Evolutionary conservation across 2,888 invertebrate genomes (phyloP), one percentile per base, ranked within the genome.

Genomic region (Tanaodytes sp.): DNA sequence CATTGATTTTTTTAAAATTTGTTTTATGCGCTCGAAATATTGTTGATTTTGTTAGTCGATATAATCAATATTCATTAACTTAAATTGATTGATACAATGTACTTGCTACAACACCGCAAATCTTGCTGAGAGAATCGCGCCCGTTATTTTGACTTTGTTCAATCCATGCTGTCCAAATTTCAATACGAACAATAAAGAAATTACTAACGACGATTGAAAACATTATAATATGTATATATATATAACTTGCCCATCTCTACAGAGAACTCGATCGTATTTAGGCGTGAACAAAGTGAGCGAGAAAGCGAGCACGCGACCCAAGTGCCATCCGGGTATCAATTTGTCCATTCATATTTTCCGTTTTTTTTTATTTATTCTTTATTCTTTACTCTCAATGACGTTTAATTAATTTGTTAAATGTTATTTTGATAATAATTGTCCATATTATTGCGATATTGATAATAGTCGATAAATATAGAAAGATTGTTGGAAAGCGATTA

Each of bases 251-350:
- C 58, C 57, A 52, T 62, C 46, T 63, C 63, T 58, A 48, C 54
- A 63, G 63, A 68, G 54, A 68, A 63, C 52, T 36, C 58, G 59
- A 66, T 54, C 66, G 66, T 66, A 52, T 59, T 59, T 42, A 42
- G 48, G 36, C 42, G 27, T 49, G 39, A 68, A 31, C 62, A 57
- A 67, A 74, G 51, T 62, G 59, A 61, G 15, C 23, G 39, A 27
- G 58, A 74, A 71, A 58, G 62, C 52, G 57, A 72, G 72, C 65
- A 62, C 67, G 67, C 72, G 74, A 75, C 71, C 71, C 73, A 75
- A 74, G 76, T 76, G 75, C 75, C 76, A 75, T 75, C 65, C 69
- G 72, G 71, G 69, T 64, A 19, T 61, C 40, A 14, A 40, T 48
- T 55, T 55, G 33, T 61, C n/a, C 39, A 19, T 67, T 49, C 15